A percentile compares a stretch with the other conserved stretches of the same genome.
phyloP scores from a whole-genome alignment of 2,113 vertebrate species.

The Bos taurus region ARS-UCD2.0 NC_037334.1:25227501-25228000 shows the following conservation, averaged over 20 bases:
- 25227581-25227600: not conserved
- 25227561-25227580: not conserved
- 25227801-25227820: slow-evolving; percentile 9
- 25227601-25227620: not conserved
- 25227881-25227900: slow-evolving; percentile 1
- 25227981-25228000: slow-evolving; percentile 5
- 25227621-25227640: not conserved
- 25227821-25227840: slow-evolving; percentile 12
- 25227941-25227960: not conserved
- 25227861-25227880: not conserved
- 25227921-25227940: slow-evolving; percentile 47
- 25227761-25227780: not conserved
- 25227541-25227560: not conserved
- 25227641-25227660: not conserved
- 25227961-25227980: slow-evolving; percentile 44
- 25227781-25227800: not conserved
- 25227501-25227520: not conserved
- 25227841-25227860: not conserved
- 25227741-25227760: not conserved
- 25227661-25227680: not conserved
- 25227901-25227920: not conserved
- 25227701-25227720: not conserved
- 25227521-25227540: not conserved
- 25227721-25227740: not conserved
- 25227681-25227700: not conserved